A percentile compares a stretch with the other conserved stretches of the same genome.
Conservation (phyloP, 2,888 invertebrate species). For the Perdita meconis region DNA sequence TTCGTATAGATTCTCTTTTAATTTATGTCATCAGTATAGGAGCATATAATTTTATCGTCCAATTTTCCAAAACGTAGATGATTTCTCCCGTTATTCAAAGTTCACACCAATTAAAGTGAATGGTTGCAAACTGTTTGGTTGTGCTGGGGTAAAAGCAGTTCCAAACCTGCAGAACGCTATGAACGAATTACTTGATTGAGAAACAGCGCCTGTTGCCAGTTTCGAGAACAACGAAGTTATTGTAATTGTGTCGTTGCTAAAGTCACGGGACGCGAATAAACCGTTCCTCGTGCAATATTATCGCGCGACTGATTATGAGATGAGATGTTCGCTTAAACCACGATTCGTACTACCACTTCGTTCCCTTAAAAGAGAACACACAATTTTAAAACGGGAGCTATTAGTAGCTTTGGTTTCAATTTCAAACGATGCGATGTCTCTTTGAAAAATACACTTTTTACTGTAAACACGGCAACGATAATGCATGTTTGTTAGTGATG, state of each 20-base stretch:
- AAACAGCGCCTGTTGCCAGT: slow-evolving; percentile 44
- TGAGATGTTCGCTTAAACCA: slow-evolving; percentile 2
- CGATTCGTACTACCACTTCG: neutral
- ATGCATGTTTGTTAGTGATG: too few species aligned
- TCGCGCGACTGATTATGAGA: neutral
- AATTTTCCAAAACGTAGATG: too few species aligned
- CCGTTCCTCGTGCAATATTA: slow-evolving; percentile 10
- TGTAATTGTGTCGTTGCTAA: slow-evolving; percentile 32
- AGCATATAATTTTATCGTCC: too few species aligned
- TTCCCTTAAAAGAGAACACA: neutral
- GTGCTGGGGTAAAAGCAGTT: slow-evolving; percentile 6
- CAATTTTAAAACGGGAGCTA: neutral
- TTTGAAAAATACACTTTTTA: slow-evolving; percentile 9
- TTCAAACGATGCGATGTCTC: slow-evolving; percentile 8
- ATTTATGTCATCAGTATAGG: too few species aligned
- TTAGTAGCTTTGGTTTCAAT: slow-evolving; percentile 9
- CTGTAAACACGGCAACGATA: neutral
- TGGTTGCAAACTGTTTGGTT: slow-evolving; percentile 7
- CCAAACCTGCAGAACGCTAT: slow-evolving; percentile 11
- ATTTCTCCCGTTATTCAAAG: too few species aligned
- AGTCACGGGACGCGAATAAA: slow-evolving; percentile 4
- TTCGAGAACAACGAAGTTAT: slow-evolving; percentile 41
- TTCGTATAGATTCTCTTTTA: too few species aligned
- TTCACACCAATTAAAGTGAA: slow-evolving; percentile 35
- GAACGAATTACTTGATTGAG: slow-evolving; percentile 56